phyloP scores from a whole-genome alignment of 2,888 invertebrate genomes.

The Melieria crassipennis region DNA sequence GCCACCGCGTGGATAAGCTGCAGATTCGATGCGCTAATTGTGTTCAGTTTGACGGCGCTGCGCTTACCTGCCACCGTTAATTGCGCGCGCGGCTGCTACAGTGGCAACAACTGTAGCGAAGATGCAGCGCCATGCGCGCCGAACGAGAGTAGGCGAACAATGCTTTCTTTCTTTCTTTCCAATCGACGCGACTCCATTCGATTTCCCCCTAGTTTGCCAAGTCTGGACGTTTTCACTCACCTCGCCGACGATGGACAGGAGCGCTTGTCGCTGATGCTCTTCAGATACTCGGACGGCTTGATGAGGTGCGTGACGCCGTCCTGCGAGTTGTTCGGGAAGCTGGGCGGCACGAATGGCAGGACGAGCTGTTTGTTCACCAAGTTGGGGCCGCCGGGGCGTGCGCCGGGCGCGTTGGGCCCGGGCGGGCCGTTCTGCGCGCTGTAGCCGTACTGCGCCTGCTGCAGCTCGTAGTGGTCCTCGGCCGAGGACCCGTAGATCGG shows the following conservation, averaged over 20 bases:
- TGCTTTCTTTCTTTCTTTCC: background rate
- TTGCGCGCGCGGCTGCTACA: background rate
- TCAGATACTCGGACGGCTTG: slow-evolving; percentile 91
- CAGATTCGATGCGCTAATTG: slow-evolving; percentile 10
- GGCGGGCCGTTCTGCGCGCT: slow-evolving; percentile 41
- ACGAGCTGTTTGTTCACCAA: slow-evolving; percentile 87
- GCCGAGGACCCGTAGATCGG: slow-evolving; percentile 56
- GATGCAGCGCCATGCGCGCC: background rate
- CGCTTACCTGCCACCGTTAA: background rate
- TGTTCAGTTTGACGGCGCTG: background rate
- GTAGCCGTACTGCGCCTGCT: slow-evolving; percentile 58
- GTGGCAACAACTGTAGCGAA: background rate
- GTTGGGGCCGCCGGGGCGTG: slow-evolving; percentile 68
- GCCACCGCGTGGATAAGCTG: background rate
- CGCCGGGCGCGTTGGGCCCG: slow-evolving; percentile 42
- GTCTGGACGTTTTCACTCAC: slow-evolving; percentile 54
- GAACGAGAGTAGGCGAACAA: background rate
- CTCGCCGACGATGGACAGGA: slow-evolving; percentile 67
- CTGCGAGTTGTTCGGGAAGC: slow-evolving; percentile 77
- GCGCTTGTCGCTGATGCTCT: slow-evolving; percentile 78
- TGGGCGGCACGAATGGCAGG: slow-evolving; percentile 90
- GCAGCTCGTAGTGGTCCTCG: slow-evolving; percentile 62
- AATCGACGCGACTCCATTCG: background rate
- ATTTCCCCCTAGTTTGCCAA: background rate
- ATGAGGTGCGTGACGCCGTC: slow-evolving; percentile 85